Percentiles rank a stretch among this genome's conserved stretches.
Conservation (phyloP, 2,888 invertebrate species). For the Tetrapedia diversipes region DNA sequence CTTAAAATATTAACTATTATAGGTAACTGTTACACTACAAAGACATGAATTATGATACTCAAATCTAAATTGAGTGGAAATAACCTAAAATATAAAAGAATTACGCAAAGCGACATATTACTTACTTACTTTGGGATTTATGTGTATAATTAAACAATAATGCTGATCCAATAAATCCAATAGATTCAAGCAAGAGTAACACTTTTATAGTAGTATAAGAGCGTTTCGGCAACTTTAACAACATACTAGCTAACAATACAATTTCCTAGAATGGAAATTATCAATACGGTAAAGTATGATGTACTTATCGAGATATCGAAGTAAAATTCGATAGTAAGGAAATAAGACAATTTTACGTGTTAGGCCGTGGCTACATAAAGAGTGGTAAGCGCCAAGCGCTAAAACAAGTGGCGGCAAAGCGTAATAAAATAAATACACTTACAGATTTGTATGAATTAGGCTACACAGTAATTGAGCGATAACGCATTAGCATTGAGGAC, state of each 20-base stretch:
- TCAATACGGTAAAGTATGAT: constrained; percentile 71
- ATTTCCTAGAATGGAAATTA: constrained; percentile 82
- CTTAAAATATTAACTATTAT: constrained; percentile 3
- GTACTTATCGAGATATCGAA: constrained; percentile 70
- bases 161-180: constrained; percentile 86
- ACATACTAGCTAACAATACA: constrained; percentile 84
- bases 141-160: constrained; percentile 88
- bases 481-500: too few relatives aligned
- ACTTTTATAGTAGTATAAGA: constrained; percentile 80
- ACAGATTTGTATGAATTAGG: too few relatives aligned
- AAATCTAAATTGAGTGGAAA: constrained; percentile 24
- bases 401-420: too few relatives aligned
- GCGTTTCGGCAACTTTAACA: constrained; percentile 85
- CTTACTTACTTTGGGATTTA: constrained; percentile 87
- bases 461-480: too few relatives aligned
- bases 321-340: constrained; percentile 63
- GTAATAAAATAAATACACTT: too few relatives aligned
- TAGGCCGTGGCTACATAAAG: too few relatives aligned
- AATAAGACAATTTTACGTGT: constrained; percentile 33
- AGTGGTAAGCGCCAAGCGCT: too few relatives aligned
- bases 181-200: constrained; percentile 86
- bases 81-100: constrained; percentile 55
- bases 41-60: background rate
- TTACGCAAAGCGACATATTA: constrained; percentile 57
- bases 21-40: background rate